Evolutionary conservation across 2,888 invertebrate genomes (phyloP), one percentile per base, ranked within the genome.

Genomic region (Acleris laterana): DNA sequence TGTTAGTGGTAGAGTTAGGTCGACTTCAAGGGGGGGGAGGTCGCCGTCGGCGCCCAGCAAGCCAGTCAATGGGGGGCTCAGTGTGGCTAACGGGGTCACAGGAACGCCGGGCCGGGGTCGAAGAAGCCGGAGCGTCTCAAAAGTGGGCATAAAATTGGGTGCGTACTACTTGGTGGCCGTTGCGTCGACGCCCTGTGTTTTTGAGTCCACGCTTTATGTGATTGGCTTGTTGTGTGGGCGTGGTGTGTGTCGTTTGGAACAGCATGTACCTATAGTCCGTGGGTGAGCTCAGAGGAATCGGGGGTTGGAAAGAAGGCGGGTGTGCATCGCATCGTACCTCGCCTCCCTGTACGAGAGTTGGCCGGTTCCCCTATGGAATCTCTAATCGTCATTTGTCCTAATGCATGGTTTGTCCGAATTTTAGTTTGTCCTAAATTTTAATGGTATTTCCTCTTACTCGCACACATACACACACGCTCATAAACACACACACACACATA

Each of bases 1-100:
- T 74, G 88, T 91, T 86, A 93, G 94, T 90, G 92, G 90, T 90
- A 94, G 94, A 81, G 90, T 94, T 86, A 93, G 94, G 85, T 93
- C 94, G 71, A 84, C 93, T 70, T 89, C 93, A 71, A 85, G 91
- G 75, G 91, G 90, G 70, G 91, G 89, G 68, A 83, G 90, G 70
- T 91, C 92, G 64, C 91, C 92, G 66, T 90, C 90, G 68, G 93
- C 86, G 73, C 89, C 92, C 71, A 84, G 82, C 81, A 91, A 88
- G 85, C 78, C 82, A 68, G 73, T 71, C 63, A 67, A 70, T 62
- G 75, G 71, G 42, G 77, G 73, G 75, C 66, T 74, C 20, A 71
- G 67, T 68, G 78, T 76, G 75, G 71, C 74, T 56, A 70, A 69
- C 59, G 78, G 76, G 79, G 75, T 78, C 51, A 76, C 79, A 63